Base-by-base conservation (phyloP, 2,888 invertebrate genomes). In the Arctia plantaginis region DNA sequence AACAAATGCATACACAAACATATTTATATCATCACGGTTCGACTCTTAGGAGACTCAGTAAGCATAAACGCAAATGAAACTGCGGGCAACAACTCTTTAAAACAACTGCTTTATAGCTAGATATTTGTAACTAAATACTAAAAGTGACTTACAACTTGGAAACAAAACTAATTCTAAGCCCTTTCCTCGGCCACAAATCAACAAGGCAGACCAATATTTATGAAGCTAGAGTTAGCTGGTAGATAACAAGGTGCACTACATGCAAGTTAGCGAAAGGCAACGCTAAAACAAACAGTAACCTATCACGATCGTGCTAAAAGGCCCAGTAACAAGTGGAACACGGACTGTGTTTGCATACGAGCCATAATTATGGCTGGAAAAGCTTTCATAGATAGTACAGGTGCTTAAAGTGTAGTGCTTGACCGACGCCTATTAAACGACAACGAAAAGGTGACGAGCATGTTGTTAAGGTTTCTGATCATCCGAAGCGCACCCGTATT, bases 261-360 rank as follows among this genome's bases (percentile, higher is more conserved):
- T 82, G 80, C 84, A 73, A 80, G 75, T 59, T 35, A 67, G 83
- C 78, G 83, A 83, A 84, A 78, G 83, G 82, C 69, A 65, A 71
- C 66, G 73, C 47, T 30, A 74, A 66, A 73, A 72, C 75, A 74
- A 76, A 76, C 76, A 80, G 69, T 83, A 76, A 82, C 83, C 83
- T 83, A 81, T 83, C 84, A 83, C 84, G 83, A 83, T 69, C 62
- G 82, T 7, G 70, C 27, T 66, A 47, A 71, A 71, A 51, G 62
- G 68, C 41, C 30, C 35, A 39, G 66, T 69, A 41, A 33, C 35
- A 72, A 71, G 68, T 66, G 66, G 72, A 62, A 59, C 27, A 65
- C 23, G 44, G 69, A 59, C 72, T 47, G 44, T 66, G 69, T 75
- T 75, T 69, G 75, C 69, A 72, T 69, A 65, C 66, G 59, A 69